Conservation (phyloP, 2,113 vertebrate genomes). For the Cyanoderma ruficeps region DNA sequence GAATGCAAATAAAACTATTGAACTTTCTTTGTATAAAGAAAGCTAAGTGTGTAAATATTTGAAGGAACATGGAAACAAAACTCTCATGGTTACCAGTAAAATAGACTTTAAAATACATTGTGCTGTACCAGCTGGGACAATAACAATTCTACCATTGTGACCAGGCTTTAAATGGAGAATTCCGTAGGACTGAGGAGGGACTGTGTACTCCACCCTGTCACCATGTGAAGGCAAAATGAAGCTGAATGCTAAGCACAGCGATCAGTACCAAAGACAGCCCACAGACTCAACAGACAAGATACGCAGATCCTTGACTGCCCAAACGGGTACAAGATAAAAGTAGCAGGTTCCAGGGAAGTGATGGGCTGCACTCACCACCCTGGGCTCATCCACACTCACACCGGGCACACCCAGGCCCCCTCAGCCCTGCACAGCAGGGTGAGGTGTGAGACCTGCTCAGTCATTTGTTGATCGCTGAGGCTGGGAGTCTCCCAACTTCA, state of each 20-base stretch:
- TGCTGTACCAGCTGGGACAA: neutral
- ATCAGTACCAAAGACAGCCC: neutral
- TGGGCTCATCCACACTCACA: neutral
- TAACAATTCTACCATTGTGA: neutral
- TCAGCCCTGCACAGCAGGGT: neutral
- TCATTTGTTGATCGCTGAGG: neutral
- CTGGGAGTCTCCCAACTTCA: too few species aligned
- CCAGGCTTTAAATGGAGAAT: neutral
- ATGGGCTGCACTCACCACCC: fast-evolving
- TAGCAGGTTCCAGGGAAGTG: neutral
- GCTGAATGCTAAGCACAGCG: neutral
- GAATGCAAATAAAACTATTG: neutral
- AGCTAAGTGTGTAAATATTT: neutral
- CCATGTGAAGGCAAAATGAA: neutral
- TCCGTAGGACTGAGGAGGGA: too few species aligned
- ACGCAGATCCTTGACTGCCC: neutral
- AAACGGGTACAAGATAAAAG: fast-evolving
- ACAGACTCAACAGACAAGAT: neutral
- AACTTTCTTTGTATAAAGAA: neutral
- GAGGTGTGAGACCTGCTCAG: neutral
- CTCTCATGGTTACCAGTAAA: neutral
- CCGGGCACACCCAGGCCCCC: fast-evolving
- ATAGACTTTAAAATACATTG: neutral
- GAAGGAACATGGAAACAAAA: neutral
- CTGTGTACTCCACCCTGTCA: neutral